These are phyloP conservation scores for Nebria ingens DNA, from an alignment of 1,140 invertebrate species.

Conservation along the genomic window DNA sequence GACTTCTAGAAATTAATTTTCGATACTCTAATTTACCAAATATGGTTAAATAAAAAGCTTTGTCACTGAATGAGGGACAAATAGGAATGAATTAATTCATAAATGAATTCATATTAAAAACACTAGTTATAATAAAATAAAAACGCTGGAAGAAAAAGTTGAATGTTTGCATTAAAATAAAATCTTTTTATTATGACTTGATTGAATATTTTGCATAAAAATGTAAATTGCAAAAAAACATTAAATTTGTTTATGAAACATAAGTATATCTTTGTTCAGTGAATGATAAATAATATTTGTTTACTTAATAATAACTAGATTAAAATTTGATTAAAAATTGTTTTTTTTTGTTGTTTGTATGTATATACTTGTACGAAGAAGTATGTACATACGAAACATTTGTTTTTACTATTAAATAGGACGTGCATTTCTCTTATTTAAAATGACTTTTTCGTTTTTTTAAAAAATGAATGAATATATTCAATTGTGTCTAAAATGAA, in stretches of 20 bases:
- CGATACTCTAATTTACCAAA: too few species aligned
- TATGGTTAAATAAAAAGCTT: too few species aligned
- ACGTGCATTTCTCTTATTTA: background rate
- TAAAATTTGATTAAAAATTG: background rate
- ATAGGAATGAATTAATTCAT: too few species aligned
- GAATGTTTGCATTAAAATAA: constrained; percentile 2
- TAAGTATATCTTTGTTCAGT: background rate
- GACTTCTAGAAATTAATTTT: too few species aligned
- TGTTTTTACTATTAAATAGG: background rate
- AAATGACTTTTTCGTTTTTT: background rate
- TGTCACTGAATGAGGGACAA: too few species aligned
- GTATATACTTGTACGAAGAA: background rate
- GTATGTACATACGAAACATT: constrained; percentile 2
- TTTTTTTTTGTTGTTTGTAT: background rate
- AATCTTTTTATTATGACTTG: constrained; percentile 5
- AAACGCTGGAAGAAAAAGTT: too few species aligned
- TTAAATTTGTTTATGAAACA: constrained; percentile 1
- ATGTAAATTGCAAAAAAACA: constrained; percentile 8
- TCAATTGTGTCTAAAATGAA: background rate
- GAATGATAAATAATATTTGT: constrained; percentile 1
- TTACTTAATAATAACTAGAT: background rate
- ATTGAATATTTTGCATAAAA: constrained; percentile 1
- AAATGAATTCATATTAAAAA: too few species aligned
- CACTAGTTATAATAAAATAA: too few species aligned
- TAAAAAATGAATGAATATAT: constrained; percentile 1